A percentile compares a stretch with the other conserved stretches of the same genome.
Evolutionary conservation across 2,113 vertebrate species (phyloP).

Genomic region (Tupaia tana): DNA sequence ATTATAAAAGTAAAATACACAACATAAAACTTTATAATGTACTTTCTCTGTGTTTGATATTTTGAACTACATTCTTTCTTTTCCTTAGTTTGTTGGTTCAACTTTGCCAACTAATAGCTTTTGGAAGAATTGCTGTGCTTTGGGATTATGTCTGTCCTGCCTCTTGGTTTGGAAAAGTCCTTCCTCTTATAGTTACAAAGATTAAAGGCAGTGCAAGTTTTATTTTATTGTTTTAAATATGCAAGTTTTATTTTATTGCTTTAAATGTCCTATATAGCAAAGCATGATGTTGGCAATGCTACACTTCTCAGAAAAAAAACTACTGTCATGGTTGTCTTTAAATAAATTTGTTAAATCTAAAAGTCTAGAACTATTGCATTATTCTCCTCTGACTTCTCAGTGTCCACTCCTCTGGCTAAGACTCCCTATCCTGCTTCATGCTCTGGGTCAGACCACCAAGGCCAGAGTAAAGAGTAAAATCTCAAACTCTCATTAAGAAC

Average conservation of each 20-base stretch:
- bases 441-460: neutral
- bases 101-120: neutral
- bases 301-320: neutral
- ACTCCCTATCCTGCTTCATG: rapidly evolving
- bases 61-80: neutral
- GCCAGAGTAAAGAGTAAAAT: neutral
- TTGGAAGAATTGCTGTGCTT: neutral
- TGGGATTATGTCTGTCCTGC: neutral
- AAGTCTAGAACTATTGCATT: neutral
- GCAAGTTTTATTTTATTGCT: neutral
- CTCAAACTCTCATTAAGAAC: neutral
- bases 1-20: neutral
- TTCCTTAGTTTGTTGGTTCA: neutral
- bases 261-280: neutral
- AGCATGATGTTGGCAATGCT: neutral
- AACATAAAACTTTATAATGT: neutral
- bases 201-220: neutral
- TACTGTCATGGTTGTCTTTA: neutral
- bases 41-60: conserved; percentile 12
- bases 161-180: neutral
- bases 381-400: neutral
- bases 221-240: neutral
- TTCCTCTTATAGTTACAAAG: neutral
- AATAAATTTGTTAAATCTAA: neutral
- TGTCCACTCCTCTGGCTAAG: neutral